Evolutionary conservation across 2,888 invertebrate genomes (phyloP), one percentile per base, ranked within the genome.

Genomic region (Drosophila glabriapex): DNA sequence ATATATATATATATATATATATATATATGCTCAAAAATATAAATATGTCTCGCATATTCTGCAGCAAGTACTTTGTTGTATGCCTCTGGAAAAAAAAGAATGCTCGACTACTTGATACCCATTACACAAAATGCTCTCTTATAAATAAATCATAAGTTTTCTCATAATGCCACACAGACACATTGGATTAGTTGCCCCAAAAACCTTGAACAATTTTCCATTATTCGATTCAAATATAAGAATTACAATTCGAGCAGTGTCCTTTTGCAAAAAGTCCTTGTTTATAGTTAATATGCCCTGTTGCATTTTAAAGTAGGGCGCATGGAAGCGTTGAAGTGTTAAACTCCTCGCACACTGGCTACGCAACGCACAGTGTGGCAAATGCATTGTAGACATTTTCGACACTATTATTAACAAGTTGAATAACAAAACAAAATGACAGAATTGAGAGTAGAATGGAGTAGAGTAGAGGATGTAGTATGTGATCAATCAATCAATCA

Each of bases 251-350:
- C 5, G 22, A 31, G 2, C n/a, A 5, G 12, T n/a, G 41, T 22
- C 1, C n/a, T 43, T 22, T 43, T 22, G 12, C 43, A 22, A 1
- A 9, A 16, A 25, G 9, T 25, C 9, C 9, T 2, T 25, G 16
- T 2, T 1, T 9, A 46, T 25, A 16, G 46, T 16, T 25, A 46
- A 46, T 25, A 46, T 46, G 22, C 46, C 22, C 46, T 9, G 9
- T 9, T 9, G 4, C 16, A 25, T 9, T 59, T 22, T 1, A 28
- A 28, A 22, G 12, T 16, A 50, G 56, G n/a, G 46, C 49, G 50
- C 52, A 60, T 56, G 28, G 41, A 77, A 41, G 85, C 76, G 76
- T 66, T 80, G 69, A 69, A 80, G 86, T 85, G 83, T 83, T 73
- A 80, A 82, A 71, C 86, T 70, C 81, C 76, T 67, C 69, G 68